A percentile compares a stretch with the other conserved stretches of the same genome.
Evolutionary conservation across 2,113 vertebrate genomes (phyloP).

Genomic region (Leiothrix lutea): DNA sequence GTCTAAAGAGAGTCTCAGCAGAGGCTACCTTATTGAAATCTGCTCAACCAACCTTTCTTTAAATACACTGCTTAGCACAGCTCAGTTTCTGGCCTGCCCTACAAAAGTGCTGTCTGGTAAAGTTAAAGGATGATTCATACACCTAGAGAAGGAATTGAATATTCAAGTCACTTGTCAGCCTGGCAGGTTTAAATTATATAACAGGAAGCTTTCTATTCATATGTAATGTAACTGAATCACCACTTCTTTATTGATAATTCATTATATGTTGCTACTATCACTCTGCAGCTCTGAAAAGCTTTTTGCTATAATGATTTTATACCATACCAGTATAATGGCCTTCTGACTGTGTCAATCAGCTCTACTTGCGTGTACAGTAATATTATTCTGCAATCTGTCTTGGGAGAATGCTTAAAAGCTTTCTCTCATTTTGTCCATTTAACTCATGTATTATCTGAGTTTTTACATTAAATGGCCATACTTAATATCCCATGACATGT

Average conservation of each 20-base stretch:
- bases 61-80: neutral
- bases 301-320: conserved; percentile 79
- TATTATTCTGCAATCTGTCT: conserved; percentile 78
- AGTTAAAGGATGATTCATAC: conserved; percentile 46
- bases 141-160: conserved; percentile 57
- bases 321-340: conserved; percentile 74
- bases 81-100: neutral
- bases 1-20: neutral
- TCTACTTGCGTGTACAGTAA: conserved; percentile 69
- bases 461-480: conserved; percentile 85
- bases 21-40: neutral
- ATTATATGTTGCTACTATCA: conserved; percentile 71
- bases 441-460: conserved; percentile 83
- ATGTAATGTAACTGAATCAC: conserved; percentile 72
- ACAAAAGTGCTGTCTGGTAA: neutral
- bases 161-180: conserved; percentile 66
- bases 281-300: conserved; percentile 69
- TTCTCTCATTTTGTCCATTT: conserved; percentile 83
- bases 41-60: neutral
- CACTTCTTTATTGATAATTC: conserved; percentile 80
- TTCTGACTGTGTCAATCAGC: conserved; percentile 71
- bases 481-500: conserved; percentile 81
- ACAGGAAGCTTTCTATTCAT: conserved; percentile 77
- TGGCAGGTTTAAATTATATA: conserved; percentile 71
- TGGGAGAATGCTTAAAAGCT: conserved; percentile 84